Evolutionary conservation across 2,888 invertebrate species (phyloP), one percentile per base, ranked within the genome.

Genomic region (Lissonota sp.): DNA sequence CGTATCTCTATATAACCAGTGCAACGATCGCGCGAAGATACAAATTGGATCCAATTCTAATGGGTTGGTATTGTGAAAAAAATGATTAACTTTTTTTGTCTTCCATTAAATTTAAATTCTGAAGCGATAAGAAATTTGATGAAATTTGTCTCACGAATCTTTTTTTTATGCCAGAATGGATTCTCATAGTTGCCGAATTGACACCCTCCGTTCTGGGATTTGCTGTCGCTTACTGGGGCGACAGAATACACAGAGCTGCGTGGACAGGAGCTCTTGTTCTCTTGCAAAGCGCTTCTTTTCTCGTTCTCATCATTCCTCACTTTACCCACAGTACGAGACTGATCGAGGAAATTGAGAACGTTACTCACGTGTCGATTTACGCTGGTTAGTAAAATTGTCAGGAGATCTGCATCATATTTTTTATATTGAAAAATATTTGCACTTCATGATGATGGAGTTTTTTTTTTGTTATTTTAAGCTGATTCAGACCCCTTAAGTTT

Each of bases 261-360:
- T 95, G 95, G 95, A 90, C 95, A 6, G 94, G 95, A 60, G 94
- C 93, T 4, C 89, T 94, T 1, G 92, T 93, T 5, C 93, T 95
- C 79, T 86, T 95, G 26, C 94, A 95, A 85, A 93, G 94, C 0
- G 89, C 92, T n/a, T 90, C 93, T 8, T 94, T 93, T 80, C 87
- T 94, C 37, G 82, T 93, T 12, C 89, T 94, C 14, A 92, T 95
- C 39, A 93, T 95, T 81, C 95, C 95, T 6, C 94, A 94, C 79
- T 91, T 94, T 39, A 93, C 94, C 57, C 93, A 94, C 83, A 76
- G 72, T 5, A 76, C 84, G 1, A 82, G 87, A 6, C 83, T 88
- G 37, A 88, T 90, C 46, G 90, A 90, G 79, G 78, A 74, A 66
- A 71, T 55, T 37, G 84, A 74, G 1, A 84, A 83, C 51, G 80